These are phyloP conservation scores for Lathamus discolor DNA, from an alignment of 2,113 vertebrate species.

Conservation along the genomic window DNA sequence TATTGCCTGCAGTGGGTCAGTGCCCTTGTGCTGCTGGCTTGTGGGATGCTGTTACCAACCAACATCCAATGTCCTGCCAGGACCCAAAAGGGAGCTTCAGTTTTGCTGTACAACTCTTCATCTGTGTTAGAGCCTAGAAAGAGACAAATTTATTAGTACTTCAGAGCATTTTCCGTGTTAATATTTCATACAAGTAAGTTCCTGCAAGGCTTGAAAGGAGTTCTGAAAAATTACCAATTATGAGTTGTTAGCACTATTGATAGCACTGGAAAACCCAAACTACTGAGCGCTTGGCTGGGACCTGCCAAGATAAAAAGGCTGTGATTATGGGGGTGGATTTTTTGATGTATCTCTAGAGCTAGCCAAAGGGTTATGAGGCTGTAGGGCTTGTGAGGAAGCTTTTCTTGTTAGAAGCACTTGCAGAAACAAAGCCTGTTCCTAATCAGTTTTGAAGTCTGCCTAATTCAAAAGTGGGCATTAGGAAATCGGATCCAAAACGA, in stretches of 20 bases:
- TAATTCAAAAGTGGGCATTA: neutral
- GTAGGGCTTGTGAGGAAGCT: neutral
- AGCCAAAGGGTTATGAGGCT: neutral
- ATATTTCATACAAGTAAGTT: constrained; percentile 18
- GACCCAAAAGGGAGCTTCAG: neutral
- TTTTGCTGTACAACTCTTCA: neutral
- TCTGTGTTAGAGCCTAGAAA: neutral
- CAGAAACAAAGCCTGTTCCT: neutral
- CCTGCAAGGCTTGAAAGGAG: constrained; percentile 24
- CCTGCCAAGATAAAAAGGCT: neutral
- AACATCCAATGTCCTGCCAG: fast-evolving
- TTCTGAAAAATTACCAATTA: neutral
- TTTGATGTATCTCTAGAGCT: neutral
- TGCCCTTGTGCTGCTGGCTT: no score
- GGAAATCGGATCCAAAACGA: neutral
- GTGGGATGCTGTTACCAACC: neutral
- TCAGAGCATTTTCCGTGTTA: neutral
- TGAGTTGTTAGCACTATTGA: neutral
- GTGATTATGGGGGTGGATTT: neutral
- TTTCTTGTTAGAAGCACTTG: neutral
- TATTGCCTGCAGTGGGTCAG: fast-evolving
- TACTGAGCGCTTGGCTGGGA: neutral
- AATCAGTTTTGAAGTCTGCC: constrained; percentile 5
- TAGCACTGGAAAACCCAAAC: neutral
- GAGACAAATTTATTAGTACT: constrained; percentile 12